Conservation (phyloP, 2,888 invertebrate genomes). For the Ligdia adustata region DNA sequence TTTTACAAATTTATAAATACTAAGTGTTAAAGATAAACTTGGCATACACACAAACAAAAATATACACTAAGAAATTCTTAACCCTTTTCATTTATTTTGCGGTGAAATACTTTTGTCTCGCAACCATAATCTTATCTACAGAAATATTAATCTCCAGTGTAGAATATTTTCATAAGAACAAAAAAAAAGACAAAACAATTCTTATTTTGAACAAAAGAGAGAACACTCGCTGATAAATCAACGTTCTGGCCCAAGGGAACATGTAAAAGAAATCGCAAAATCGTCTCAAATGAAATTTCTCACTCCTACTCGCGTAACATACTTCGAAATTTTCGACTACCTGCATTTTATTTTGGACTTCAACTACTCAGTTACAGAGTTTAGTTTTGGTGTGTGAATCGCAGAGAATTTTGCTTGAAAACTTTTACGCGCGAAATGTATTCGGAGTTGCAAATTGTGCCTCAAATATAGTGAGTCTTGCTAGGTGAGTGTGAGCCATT, state of each 20-base stretch:
- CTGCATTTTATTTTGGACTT: constrained; percentile 33
- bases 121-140: no score
- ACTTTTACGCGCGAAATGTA: constrained; percentile 69
- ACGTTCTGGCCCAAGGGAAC: constrained; percentile 62
- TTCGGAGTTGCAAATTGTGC: constrained; percentile 69
- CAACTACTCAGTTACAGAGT: constrained; percentile 27
- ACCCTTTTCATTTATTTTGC: no score
- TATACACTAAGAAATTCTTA: no score
- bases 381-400: constrained; percentile 20
- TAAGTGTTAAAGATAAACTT: no score
- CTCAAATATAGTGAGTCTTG: constrained; percentile 58
- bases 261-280: constrained; percentile 69
- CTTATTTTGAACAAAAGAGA: constrained; percentile 48
- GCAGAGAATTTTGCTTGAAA: constrained; percentile 43
- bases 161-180: constrained; percentile 2
- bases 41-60: no score
- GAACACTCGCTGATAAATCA: constrained; percentile 66
- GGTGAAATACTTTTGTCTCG: no score
- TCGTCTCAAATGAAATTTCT: constrained; percentile 81
- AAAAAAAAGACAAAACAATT: constrained; percentile 38
- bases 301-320: constrained; percentile 66
- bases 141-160: constrained; percentile 3
- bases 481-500: constrained; percentile 27
- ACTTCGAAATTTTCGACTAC: constrained; percentile 49
- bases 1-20: no score